Evolutionary conservation across 2,888 invertebrate genomes (phyloP).

Genomic region (Xanthorhoe spadicearia): DNA sequence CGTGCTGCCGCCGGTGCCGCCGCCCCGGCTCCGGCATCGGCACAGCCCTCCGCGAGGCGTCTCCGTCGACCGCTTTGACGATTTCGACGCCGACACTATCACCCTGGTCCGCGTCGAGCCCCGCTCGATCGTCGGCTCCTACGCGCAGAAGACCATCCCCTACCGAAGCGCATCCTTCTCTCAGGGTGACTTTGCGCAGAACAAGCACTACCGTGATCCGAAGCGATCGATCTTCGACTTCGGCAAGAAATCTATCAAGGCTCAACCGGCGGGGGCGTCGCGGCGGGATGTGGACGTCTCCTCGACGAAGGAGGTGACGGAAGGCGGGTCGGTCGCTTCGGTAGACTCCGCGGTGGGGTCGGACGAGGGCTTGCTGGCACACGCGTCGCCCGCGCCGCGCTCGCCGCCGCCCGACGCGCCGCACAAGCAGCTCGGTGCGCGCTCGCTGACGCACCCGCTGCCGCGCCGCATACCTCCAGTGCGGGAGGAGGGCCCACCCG

Average conservation of each 20-base stretch:
- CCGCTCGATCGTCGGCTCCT: constrained; percentile 85
- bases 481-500: constrained; percentile 68
- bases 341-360: constrained; percentile 86
- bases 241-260: constrained; percentile 64
- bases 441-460: constrained; percentile 80
- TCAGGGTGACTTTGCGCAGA: constrained; percentile 91
- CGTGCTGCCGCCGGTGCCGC: constrained; percentile 84
- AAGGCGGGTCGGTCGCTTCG: constrained; percentile 82
- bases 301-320: constrained; percentile 66
- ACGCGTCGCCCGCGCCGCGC: constrained; percentile 72
- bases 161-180: constrained; percentile 95
- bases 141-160: constrained; percentile 88
- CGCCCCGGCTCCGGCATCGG: constrained; percentile 80
- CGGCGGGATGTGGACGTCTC: constrained; percentile 66
- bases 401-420: constrained; percentile 77
- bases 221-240: constrained; percentile 76
- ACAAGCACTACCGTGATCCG: constrained; percentile 75
- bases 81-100: constrained; percentile 78
- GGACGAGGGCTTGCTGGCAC: constrained; percentile 81
- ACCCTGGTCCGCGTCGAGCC: constrained; percentile 85
- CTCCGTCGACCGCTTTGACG: constrained; percentile 76
- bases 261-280: constrained; percentile 54
- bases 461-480: constrained; percentile 75
- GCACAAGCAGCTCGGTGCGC: constrained; percentile 79
- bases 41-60: constrained; percentile 81